A percentile compares a stretch with the other conserved stretches of the same genome.
Evolutionary conservation across 2,888 invertebrate species (phyloP).

Genomic region (Eupithecia exiguata): DNA sequence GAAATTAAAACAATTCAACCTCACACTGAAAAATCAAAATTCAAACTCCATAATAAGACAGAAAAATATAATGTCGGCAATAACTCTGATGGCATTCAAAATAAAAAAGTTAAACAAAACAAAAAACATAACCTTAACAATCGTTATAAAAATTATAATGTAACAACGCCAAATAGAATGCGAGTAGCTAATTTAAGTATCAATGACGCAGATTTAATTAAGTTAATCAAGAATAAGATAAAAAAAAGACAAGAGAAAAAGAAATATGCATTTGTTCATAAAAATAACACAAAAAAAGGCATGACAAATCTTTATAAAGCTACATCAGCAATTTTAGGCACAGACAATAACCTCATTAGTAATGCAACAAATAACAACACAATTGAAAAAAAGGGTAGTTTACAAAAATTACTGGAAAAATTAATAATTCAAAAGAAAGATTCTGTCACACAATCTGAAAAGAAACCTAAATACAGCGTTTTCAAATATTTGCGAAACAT

Average conservation of each 20-base stretch:
- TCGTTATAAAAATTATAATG: neutral
- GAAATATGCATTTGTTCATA: neutral
- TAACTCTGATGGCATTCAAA: neutral
- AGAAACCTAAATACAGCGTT: constrained; percentile 48
- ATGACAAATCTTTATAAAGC: neutral
- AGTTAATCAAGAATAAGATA: constrained; percentile 3
- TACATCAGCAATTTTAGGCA: neutral
- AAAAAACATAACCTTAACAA: neutral
- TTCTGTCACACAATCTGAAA: constrained; percentile 36
- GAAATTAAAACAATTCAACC: neutral
- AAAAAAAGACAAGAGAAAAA: neutral
- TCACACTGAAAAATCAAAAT: neutral
- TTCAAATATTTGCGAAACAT: constrained; percentile 61
- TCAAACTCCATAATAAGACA: neutral
- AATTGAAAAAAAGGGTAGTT: constrained; percentile 12
- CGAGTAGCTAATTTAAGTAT: neutral
- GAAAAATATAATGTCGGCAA: neutral
- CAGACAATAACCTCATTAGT: neutral
- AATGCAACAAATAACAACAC: neutral
- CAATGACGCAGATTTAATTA: constrained; percentile 8
- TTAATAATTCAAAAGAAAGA: constrained; percentile 46
- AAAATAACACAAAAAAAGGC: neutral
- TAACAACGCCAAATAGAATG: neutral
- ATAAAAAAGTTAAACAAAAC: neutral
- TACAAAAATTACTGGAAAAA: constrained; percentile 40